phyloP scores from a whole-genome alignment of 2,888 invertebrate species.

The Troilus luridus region DNA sequence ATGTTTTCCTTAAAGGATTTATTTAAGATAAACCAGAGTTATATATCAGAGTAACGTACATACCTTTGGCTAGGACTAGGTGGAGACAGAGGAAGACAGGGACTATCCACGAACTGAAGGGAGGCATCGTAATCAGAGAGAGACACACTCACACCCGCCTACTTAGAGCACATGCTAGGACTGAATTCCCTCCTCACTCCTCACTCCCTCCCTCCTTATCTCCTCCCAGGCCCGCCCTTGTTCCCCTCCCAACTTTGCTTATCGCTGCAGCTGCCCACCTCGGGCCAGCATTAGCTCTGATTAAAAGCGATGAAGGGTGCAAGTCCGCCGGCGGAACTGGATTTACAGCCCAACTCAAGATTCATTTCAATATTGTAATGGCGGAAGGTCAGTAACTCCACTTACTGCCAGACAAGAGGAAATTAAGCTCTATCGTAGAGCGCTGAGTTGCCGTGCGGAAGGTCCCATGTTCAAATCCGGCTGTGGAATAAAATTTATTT shows the following conservation, averaged over 20 bases:
- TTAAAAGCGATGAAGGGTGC: background rate
- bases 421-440: too few species aligned
- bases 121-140: background rate
- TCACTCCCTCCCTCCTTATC: conserved; percentile 2
- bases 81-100: background rate
- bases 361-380: background rate
- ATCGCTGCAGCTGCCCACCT: background rate
- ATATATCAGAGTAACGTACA: background rate
- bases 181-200: conserved; percentile 37
- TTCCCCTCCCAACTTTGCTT: background rate
- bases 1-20: too few species aligned
- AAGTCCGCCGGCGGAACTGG: background rate
- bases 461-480: too few species aligned
- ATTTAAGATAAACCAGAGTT: background rate
- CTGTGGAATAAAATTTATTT: too few species aligned
- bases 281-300: background rate
- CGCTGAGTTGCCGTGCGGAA: too few species aligned
- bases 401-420: too few species aligned
- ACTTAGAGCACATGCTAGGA: conserved; percentile 52
- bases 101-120: conserved; percentile 15
- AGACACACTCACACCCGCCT: conserved; percentile 44
- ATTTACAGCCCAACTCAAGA: background rate
- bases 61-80: conserved; percentile 3
- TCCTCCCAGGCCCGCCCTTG: background rate
- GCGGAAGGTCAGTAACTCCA: too few species aligned